Base-by-base conservation (phyloP, 2,113 vertebrate genomes). In the cattle (Bos taurus) region DNA sequence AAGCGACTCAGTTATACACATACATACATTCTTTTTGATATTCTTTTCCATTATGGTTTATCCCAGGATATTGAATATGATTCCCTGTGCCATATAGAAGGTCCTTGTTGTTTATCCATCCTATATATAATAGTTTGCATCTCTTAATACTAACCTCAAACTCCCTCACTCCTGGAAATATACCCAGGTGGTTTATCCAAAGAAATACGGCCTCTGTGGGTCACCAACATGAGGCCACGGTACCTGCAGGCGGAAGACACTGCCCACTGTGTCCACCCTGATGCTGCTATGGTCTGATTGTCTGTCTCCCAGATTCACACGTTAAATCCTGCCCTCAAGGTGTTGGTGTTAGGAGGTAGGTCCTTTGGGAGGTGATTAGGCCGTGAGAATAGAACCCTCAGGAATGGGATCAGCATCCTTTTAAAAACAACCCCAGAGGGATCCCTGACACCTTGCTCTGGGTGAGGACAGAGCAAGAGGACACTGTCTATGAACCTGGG, bases 231-330 rank as follows among this genome's bases (percentile, higher is more conserved):
- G 11, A 52, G 23, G 28, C 4, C 1, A 0, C 0, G 54, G 46
- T 0, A 3, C 4, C 56, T 17, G 14, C 14, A 6, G 43, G 19
- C 0, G 0, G 30, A 23, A 19, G 33, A 3, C 3, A 2, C 62
- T 36, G 23, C 6, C 82, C 28, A 19, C 26, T 6, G 30, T 50
- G 89, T 48, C 43, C 56, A 52, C 48, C 5, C 62, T 28, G n/a
- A 54, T 16, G 12, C 57, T 1, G 46, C 33, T 50, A 12, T 14
- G 25, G 33, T 21, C 90, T 6, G 16, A 23, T 12, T 17, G 8
- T n/a, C 23, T 40, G 43, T 21, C 33, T 77, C n/a, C 33, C 77
- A 62, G 16, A 52, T 10, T 52, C 11, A 5, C 26, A 6, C 8
- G 5, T 52, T 62, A 64, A 40, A 82, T 52, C 25, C 43, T 21